Evolutionary conservation across 1,140 invertebrate species (phyloP), one percentile per base, ranked within the genome.

Genomic region (Maniola jurtina): DNA sequence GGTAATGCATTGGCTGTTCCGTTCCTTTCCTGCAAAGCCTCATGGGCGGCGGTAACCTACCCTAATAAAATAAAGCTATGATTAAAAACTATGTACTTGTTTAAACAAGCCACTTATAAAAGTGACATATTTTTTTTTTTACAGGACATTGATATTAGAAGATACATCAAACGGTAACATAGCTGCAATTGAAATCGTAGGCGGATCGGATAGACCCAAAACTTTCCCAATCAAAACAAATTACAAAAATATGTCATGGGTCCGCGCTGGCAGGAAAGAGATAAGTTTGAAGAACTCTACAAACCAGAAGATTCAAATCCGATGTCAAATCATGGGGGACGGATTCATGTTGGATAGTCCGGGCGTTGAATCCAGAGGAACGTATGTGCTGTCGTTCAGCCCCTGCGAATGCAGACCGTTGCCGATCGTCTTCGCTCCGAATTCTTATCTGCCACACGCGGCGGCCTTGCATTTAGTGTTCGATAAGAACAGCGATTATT

Each of bases 171-270:
- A 77, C 6, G 76, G 78, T 2, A 66, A 75, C 6, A 76, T 69
- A 61, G 83, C 75, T 0, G 59, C 66, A 0, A 66, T 90, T 3
- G 73, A 84, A 9, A 71, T 90, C 9, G 61, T 35, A 15, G 83
- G 81, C 8, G 85, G 85, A 8, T 52, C 64, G 6, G 83, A 87
- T 0, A 80, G 75, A 54, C 71, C 77, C 0, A 86, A 81, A 62
- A 36, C 57, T 7, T 90, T 90, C 58, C 86, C 88, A 0, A 87
- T 90, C 25, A 90, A 90, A 64, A 86, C 84, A 0, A 90, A 83
- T 36, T 71, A 79, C 52, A 76, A 70, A 54, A 75, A 69, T 6
- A 74, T 90, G 67, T 87, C 84, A 0, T 90, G 84, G 84, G 79
- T 87, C 4, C 68, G 86, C 5, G 48, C 71, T 0, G 88, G 80